phyloP scores from a whole-genome alignment of 2,113 vertebrate genomes.

The Anhinga rufa region DNA sequence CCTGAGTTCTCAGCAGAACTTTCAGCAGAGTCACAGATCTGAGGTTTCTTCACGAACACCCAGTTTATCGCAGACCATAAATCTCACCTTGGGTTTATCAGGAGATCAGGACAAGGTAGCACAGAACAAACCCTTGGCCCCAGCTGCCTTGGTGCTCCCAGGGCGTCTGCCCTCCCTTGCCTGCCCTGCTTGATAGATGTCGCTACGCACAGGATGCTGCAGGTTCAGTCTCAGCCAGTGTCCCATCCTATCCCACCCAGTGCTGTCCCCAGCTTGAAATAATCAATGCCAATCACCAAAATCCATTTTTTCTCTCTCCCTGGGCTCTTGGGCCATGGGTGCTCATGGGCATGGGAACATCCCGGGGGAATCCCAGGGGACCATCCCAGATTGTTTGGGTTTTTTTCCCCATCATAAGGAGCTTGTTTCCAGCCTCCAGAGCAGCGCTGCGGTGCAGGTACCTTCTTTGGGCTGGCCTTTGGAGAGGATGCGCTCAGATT shows the following conservation, averaged over 20 bases:
- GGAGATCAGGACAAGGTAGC: neutral
- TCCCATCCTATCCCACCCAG: neutral
- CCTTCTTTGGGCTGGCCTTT: neutral
- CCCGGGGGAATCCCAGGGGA: too few species aligned
- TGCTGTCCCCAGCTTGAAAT: neutral
- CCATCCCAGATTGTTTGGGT: too few species aligned
- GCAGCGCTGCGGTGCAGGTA: neutral
- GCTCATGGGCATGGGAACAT: neutral
- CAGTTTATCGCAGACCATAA: neutral
- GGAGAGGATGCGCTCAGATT: neutral
- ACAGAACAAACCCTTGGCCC: neutral
- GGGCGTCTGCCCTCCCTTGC: neutral
- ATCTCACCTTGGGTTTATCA: neutral
- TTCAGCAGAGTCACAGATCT: neutral
- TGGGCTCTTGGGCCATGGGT: neutral
- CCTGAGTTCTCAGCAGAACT: neutral
- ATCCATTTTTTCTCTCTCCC: neutral
- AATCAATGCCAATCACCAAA: neutral
- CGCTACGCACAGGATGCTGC: accelerated
- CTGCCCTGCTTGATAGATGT: too few species aligned
- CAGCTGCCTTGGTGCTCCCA: neutral
- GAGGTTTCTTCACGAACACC: neutral
- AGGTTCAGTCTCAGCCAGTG: accelerated
- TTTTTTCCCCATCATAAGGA: neutral
- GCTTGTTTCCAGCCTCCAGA: neutral